Conservation (phyloP, 2,888 invertebrate species). For the Brachyptera risi region DNA sequence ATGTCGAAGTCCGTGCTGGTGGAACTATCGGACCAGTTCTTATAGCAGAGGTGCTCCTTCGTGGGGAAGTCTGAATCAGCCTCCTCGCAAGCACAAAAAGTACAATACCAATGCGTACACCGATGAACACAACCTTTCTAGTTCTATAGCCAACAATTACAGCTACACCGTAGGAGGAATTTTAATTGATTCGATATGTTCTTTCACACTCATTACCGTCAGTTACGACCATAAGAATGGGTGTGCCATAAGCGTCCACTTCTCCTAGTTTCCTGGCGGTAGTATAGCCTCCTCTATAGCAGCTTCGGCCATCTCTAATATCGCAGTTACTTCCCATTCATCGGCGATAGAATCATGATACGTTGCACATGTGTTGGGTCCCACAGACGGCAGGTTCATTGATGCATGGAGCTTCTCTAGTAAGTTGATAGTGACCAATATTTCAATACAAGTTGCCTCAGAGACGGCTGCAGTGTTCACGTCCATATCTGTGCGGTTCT, state of each 20-base stretch:
- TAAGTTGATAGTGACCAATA: neutral
- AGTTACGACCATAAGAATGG: neutral
- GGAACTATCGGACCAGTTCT: neutral
- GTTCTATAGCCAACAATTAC: neutral
- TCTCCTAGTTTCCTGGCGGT: neutral
- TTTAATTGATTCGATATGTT: neutral
- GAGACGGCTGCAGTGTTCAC: neutral
- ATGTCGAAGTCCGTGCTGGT: neutral
- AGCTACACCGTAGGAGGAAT: neutral
- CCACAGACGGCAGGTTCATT: neutral
- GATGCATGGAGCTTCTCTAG: neutral
- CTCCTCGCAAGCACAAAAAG: neutral
- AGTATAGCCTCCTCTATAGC: neutral
- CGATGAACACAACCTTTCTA: neutral
- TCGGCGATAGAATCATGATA: neutral
- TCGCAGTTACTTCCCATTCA: neutral
- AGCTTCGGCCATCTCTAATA: neutral
- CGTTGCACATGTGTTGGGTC: neutral
- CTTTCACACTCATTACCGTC: neutral
- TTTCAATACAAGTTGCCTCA: neutral
- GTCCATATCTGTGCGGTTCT: neutral
- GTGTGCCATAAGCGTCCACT: neutral
- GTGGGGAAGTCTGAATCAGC: neutral
- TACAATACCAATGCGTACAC: neutral
- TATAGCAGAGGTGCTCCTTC: neutral